phyloP scores from a whole-genome alignment of 2,113 vertebrate species.

The Ceyx melanurus region DNA sequence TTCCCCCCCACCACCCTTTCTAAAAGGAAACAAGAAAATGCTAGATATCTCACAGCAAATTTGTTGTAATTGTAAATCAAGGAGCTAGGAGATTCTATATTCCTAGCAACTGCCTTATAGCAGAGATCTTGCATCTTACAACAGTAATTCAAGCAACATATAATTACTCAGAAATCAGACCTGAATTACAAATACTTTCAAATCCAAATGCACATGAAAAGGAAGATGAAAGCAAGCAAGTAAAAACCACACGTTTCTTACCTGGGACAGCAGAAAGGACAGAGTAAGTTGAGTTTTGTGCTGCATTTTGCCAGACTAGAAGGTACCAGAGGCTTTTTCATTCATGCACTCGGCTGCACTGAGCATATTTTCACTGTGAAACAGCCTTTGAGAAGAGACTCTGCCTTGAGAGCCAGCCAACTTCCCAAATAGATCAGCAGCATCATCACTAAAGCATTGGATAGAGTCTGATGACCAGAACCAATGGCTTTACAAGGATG shows the following conservation, averaged over 20 bases:
- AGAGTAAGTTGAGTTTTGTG: constrained; percentile 84
- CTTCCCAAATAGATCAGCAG: constrained; percentile 97
- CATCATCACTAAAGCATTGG: constrained; percentile 92
- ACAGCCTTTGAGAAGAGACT: constrained; percentile 87
- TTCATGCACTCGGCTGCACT: constrained; percentile 88
- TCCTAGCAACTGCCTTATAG: constrained; percentile 54
- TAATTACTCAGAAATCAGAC: constrained; percentile 57
- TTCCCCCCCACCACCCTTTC: constrained; percentile 21
- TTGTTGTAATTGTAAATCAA: constrained; percentile 53
- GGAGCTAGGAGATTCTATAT: neutral
- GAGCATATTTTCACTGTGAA: constrained; percentile 98
- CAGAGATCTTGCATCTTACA: constrained; percentile 47
- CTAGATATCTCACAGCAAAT: constrained; percentile 48
- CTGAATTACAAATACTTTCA: constrained; percentile 69
- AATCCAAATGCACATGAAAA: constrained; percentile 41
- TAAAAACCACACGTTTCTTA: constrained; percentile 76
- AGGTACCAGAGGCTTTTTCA: constrained; percentile 85
- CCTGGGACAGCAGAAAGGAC: constrained; percentile 91
- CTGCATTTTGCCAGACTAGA: constrained; percentile 91
- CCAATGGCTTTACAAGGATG: constrained; percentile 95
- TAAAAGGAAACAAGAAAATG: constrained; percentile 23
- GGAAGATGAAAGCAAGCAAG: constrained; percentile 1
- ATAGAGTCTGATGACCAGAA: constrained; percentile 90
- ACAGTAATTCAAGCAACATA: constrained; percentile 34
- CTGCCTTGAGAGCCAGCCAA: constrained; percentile 90